Evolutionary conservation across 2,888 invertebrate species (phyloP), one percentile per base, ranked within the genome.

Genomic region (Andricus curvator): DNA sequence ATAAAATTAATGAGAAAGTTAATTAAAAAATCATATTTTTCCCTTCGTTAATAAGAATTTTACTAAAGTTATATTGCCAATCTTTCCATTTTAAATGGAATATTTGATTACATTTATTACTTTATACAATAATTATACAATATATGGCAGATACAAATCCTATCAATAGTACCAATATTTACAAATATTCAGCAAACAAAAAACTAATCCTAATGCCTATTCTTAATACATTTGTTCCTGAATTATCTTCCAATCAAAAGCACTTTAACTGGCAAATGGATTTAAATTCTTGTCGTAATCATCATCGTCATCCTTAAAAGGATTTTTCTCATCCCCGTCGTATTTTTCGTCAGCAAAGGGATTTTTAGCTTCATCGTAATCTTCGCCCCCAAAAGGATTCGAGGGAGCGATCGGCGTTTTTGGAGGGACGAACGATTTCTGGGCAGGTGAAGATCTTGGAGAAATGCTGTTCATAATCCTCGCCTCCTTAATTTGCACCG

Each of bases 221-320:
- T 48, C 48, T 48, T 1, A 48, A 44, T 44, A n/a, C 11, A 25
- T 25, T 62, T 62, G 17, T 56, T 56, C n/a, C 62, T 62, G 5
- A 62, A 33, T n/a, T 62, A 20, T 62, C 15, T 22, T 29, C 11
- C 51, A 44, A 68, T 70, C 70, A 22, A 56, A 2, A 22, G 29
- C 20, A 22, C n/a, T 68, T 85, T 87, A 88, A 80, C 85, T 90
- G 41, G 94, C 93, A 91, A 97, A 97, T 3, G 96, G 97, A 92
- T 97, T 97, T 78, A 96, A 93, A 92, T 96, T 96, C 86, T 95
- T 95, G 92, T 97, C 96, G 89, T 96, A 96, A 90, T 96, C 95
- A 83, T 94, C 96, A 88, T 96, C 96, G 33, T 88, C 88, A 22
- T 86, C 86, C n/a, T 87, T 94, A 70, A 92, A 90, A 85, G 95